phyloP scores from a whole-genome alignment of 2,113 vertebrate genomes.

The Brachionichthys hirsutus region DNA sequence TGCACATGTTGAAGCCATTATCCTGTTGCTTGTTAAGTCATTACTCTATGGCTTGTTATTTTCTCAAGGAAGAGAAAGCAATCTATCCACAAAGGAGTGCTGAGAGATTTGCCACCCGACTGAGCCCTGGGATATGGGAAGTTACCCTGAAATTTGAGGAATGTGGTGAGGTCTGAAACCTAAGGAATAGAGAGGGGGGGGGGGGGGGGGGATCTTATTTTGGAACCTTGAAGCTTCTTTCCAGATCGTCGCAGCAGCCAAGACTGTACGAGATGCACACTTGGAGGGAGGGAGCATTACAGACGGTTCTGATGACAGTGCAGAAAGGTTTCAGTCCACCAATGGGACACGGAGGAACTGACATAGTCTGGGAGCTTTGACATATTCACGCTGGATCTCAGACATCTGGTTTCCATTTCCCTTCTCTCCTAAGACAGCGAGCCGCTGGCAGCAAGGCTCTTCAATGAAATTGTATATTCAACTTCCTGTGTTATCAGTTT shows the following conservation, averaged over 20 bases:
- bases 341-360: constrained; percentile 66
- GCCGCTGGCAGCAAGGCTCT: constrained; percentile 64
- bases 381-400: constrained; percentile 75
- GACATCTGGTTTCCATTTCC: constrained; percentile 78
- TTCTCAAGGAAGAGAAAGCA: constrained; percentile 78
- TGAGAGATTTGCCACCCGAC: constrained; percentile 78
- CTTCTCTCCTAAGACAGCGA: constrained; percentile 67
- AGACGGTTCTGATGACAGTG: constrained; percentile 68
- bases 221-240: constrained; percentile 52
- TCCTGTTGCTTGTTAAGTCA: constrained; percentile 78
- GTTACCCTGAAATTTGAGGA: constrained; percentile 75
- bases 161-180: constrained; percentile 69
- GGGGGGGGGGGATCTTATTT: constrained; percentile 26
- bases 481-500: constrained; percentile 74
- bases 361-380: constrained; percentile 74
- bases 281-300: constrained; percentile 56
- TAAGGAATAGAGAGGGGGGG: constrained; percentile 48
- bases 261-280: constrained; percentile 44
- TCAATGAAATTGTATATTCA: constrained; percentile 73
- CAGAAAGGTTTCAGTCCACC: constrained; percentile 65
- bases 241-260: constrained; percentile 45
- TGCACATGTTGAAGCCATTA: constrained; percentile 79
- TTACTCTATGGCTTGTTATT: constrained; percentile 78
- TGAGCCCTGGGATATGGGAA: constrained; percentile 72
- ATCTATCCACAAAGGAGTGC: constrained; percentile 73